Conservation (phyloP, 2,113 vertebrate genomes). For the Dissostichus mawsoni region DNA sequence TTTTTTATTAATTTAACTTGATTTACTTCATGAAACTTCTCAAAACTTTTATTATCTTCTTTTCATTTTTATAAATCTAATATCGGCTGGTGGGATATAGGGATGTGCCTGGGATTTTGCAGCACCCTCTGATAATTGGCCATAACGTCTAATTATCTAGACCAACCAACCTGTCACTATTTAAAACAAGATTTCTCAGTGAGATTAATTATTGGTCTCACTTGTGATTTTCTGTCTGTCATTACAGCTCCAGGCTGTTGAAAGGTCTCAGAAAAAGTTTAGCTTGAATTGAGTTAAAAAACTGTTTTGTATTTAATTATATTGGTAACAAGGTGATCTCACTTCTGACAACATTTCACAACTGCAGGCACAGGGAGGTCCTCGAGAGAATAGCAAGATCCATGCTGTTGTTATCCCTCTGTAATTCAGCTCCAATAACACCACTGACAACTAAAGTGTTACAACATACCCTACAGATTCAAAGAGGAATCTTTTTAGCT, state of each 20-base stretch:
- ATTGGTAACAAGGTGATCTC: constrained; percentile 30
- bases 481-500: constrained; percentile 28
- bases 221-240: constrained; percentile 33
- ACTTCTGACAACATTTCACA: constrained; percentile 21
- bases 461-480: constrained; percentile 39
- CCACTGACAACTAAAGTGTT: constrained; percentile 35
- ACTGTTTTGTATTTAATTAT: constrained; percentile 47
- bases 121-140: constrained; percentile 18
- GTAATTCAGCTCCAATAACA: constrained; percentile 45
- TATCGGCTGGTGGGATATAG: neutral
- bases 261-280: neutral
- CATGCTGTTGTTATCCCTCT: constrained; percentile 2
- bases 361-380: neutral
- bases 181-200: constrained; percentile 9
- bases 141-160: constrained; percentile 25
- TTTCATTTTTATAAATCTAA: too few relatives aligned
- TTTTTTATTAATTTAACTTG: too few relatives aligned
- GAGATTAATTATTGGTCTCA: constrained; percentile 9
- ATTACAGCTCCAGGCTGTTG: constrained; percentile 18
- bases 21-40: too few relatives aligned
- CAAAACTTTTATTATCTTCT: too few relatives aligned
- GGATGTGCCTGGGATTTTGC: neutral
- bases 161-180: constrained; percentile 22
- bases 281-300: neutral
- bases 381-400: constrained; percentile 26